phyloP scores from a whole-genome alignment of 2,888 invertebrate genomes.

The Drepanosiphum platanoidis region DNA sequence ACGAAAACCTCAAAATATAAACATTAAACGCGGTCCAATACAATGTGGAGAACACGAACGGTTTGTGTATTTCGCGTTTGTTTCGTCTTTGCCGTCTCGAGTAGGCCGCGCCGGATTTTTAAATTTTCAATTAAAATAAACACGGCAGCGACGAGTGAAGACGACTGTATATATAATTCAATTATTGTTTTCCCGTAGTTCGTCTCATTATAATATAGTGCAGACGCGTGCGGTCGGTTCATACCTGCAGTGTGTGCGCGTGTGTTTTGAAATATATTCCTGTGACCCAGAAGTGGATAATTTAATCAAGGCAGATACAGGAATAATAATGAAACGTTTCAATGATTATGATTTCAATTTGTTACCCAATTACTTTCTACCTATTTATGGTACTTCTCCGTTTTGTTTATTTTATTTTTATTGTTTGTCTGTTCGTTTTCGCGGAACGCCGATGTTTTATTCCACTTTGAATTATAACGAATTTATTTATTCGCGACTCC shows the following conservation, averaged over 20 bases:
- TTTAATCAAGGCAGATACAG: neutral
- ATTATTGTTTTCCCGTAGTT: neutral
- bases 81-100: neutral
- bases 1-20: neutral
- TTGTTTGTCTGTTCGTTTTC: neutral
- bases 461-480: neutral
- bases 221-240: too few relatives aligned
- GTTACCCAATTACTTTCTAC: neutral
- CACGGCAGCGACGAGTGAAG: too few relatives aligned
- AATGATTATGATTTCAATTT: neutral
- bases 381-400: neutral
- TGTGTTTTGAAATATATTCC: neutral
- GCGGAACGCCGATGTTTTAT: neutral
- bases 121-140: neutral
- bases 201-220: neutral
- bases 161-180: neutral
- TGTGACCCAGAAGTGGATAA: neutral
- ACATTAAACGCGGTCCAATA: neutral
- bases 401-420: neutral
- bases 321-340: neutral
- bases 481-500: neutral
- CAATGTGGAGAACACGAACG: too few relatives aligned
- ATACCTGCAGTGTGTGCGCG: too few relatives aligned
- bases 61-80: neutral
- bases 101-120: neutral